Conservation (phyloP, 2,888 invertebrate species). For the Dichetophora obliterata region DNA sequence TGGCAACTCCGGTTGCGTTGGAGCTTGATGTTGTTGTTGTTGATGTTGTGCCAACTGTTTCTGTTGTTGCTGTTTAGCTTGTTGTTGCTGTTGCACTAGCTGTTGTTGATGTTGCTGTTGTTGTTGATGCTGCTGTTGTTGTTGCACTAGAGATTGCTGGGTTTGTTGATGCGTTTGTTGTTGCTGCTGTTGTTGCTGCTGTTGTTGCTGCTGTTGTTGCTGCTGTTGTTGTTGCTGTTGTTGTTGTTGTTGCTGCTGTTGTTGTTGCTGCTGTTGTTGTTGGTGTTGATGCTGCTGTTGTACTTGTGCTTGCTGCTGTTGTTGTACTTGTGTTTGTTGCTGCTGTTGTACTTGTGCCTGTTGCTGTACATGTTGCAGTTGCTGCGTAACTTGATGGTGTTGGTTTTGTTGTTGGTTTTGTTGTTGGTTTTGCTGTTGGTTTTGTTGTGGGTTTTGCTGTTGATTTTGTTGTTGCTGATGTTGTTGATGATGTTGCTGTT, state of each 20-base stretch:
- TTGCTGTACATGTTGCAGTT: conserved; percentile 37
- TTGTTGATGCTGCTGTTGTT: not conserved
- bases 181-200: conserved; percentile 37
- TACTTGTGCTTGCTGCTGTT: not conserved
- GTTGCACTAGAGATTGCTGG: too few species aligned
- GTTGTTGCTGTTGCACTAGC: conserved; percentile 32
- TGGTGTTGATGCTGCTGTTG: too few species aligned
- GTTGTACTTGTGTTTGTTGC: conserved; percentile 44
- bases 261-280: not conserved
- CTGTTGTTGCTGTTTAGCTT: not conserved
- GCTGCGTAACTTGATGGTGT: conserved; percentile 45
- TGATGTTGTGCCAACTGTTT: conserved; percentile 1
- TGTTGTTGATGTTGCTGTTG: conserved; percentile 46
- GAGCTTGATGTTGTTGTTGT: not conserved
- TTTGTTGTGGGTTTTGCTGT: not conserved
- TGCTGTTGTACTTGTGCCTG: conserved; percentile 46
- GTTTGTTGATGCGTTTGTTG: conserved; percentile 16
- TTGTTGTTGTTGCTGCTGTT: not conserved
- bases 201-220: conserved; percentile 6
- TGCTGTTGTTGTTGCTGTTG: not conserved
- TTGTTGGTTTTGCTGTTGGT: conserved; percentile 31
- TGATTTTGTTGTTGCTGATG: conserved; percentile 45
- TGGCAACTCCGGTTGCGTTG: conserved; percentile 30
- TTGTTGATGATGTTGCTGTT: conserved; percentile 47
- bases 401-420: conserved; percentile 50